Evolutionary conservation across 2,888 invertebrate genomes (phyloP), one percentile per base, ranked within the genome.

Genomic region (Macrostomum cliftonense): DNA sequence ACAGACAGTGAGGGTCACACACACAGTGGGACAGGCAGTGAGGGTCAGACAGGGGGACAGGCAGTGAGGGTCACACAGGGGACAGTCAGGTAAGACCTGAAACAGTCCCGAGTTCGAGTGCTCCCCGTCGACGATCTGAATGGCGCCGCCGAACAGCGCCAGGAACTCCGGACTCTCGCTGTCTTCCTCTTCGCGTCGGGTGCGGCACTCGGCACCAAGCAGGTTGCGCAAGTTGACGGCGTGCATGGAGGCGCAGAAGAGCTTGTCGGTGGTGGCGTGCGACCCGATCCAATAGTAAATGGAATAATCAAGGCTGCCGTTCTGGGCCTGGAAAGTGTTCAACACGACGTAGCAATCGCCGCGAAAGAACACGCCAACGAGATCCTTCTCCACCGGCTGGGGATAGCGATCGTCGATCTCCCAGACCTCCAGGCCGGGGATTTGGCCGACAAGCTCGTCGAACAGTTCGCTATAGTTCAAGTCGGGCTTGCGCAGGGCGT

Each of bases 281-380:
- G 82, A 83, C 37, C 97, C 97, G 61, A 99, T 97, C 97, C 95
- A 97, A 71, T 93, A 99, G 73, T 82, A 97, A 62, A 99, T 99
- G 60, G 87, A 82, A 88, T 95, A 95, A 49, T 78, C 77, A 7
- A 93, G 72, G 50, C 82, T 82, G 59, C 80, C 77, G 13, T 46
- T 37, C 46, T 85, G 84, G 63, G 88, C 88, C 39, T 81, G 71
- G 39, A 75, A 76, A 0, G 93, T 93, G 71, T 88, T 86, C 50
- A 95, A 71, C 43, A 99, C 77, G 59, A 99, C 93, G 70, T 99
- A 99, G 69, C 95, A 95, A 69, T 99, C 97, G 5, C 86, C 95
- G 71, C 95, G 91, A 66, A 93, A 99, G 73, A 99, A 97, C 71
- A 93, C 93, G 2, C 95, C 95, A 66, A 89, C 19, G 13, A 54